Evolutionary conservation across 2,113 vertebrate species (phyloP), one percentile per base, ranked within the genome.

Genomic region (Athene noctua): DNA sequence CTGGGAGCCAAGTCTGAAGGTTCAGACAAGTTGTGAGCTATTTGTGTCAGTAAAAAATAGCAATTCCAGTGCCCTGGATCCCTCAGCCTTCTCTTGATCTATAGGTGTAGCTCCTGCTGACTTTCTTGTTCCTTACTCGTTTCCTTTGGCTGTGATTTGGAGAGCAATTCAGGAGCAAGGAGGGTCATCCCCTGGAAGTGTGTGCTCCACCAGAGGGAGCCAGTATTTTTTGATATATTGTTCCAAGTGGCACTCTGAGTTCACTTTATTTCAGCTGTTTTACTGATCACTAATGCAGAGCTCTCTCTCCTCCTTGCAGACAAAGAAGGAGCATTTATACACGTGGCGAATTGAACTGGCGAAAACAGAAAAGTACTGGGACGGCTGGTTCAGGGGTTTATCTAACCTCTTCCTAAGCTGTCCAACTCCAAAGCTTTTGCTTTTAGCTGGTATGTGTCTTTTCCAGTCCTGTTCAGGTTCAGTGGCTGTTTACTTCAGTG

Each of bases 321-420:
- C 98, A 13, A 99, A 99, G 97, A 99, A 99, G 95, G 99, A 99
- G 86, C 98, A 98, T 86, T 88, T 99, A 22, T 99, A 99, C 87
- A 99, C 99, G n/a, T 99, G 99, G 99, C 97, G 99, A 91, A 99
- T 99, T 54, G 99, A 99, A 73, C 98, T 99, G 95, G 98, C 99
- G 22, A 99, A 99, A 98, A 99, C 99, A 12, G 99, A 99, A 59
- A 99, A 99, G 93, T 99, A 99, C 94, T 99, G 99, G 99, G 99
- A 99, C 10, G 99, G 99, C 94, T 99, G 99, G 99, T 99, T 99
- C 96, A 97, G 98, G 95, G 99, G 99, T 38, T 98, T 99, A 51
- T 99, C 99, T 40, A 98, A 99, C 84, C 99, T 99, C 86, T 99
- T 99, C 94, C 99, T 99, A 51, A 98, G 98, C 95, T 99, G 99